Evolutionary conservation across 2,888 invertebrate genomes (phyloP), one percentile per base, ranked within the genome.

Genomic region (Eristalinus sepulchralis): DNA sequence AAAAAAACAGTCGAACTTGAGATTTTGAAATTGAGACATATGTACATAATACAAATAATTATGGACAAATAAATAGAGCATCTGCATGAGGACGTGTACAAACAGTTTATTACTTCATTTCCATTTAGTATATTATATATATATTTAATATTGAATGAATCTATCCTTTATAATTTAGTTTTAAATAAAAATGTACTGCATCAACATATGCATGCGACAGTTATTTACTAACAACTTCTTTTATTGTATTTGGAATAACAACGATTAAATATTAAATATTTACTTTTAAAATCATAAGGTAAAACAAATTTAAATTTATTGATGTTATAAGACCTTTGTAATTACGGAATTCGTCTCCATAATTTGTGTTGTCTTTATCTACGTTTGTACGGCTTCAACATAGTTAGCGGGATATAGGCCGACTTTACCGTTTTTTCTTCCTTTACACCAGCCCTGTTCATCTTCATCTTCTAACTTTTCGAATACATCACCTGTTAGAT

Each of bases 381-480:
- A 93, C 90, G 92, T 90, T 87, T 90, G 89, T 83, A 94, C 93
- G n/a, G 94, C 93, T 91, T 98, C 98, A 71, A 98, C 98, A 93
- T 99, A 99, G 94, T 99, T 99, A 88, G 98, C 99, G 62, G 99
- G 99, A 93, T 98, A 99, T 72, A 99, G 95, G 0, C 99, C 99
- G 60, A 98, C 98, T 89, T 96, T 94, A 1, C 98, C 98, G 91
- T 98, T 98, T 94, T 98, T 98, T 90, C 98, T 95, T 36, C 99
- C 99, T 93, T 98, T 99, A 93, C 99, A 99, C 99, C 99, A 99
- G 79, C 99, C 99, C 93, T 99, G 99, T 91, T 99, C 99, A 92
- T 99, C 99, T 92, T 98, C 98, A 91, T 98, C 98, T 93, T 98
- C 98, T 88, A 99, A 93, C 93, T 99, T 99, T 91, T 98, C 98